Evolutionary conservation across 2,113 vertebrate genomes (phyloP).

Genomic region (Arenaria interpres): DNA sequence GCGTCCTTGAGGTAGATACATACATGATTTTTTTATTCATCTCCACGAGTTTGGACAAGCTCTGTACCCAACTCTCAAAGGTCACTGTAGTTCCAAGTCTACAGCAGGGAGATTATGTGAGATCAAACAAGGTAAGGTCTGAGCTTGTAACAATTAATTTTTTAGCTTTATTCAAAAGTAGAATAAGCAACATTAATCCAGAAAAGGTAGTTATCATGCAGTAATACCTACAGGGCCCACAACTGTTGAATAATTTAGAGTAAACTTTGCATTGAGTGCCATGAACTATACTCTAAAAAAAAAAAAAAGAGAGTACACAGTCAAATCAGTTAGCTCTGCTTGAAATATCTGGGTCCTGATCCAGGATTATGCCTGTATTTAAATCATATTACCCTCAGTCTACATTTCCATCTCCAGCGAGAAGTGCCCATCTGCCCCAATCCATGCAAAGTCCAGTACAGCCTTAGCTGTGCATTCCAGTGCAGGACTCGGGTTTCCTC

Average conservation of each 20-base stretch:
- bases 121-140: constrained; percentile 39
- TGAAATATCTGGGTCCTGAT: not conserved
- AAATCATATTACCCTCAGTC: not conserved
- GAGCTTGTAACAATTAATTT: constrained; percentile 58
- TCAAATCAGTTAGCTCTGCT: constrained; percentile 1
- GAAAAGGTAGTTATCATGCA: constrained; percentile 17
- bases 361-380: not conserved
- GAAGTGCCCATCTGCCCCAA: constrained; percentile 7
- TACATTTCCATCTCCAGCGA: not conserved
- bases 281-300: not conserved
- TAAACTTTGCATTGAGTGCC: not conserved
- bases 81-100: not conserved
- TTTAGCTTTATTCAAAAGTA: constrained; percentile 36
- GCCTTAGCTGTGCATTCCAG: constrained; percentile 23
- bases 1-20: constrained; percentile 32
- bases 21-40: constrained; percentile 44
- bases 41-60: not conserved
- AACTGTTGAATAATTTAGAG: constrained; percentile 41
- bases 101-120: not conserved
- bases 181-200: constrained; percentile 35
- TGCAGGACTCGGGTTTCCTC: constrained; percentile 19
- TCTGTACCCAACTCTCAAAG: not conserved
- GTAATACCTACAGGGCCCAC: constrained; percentile 10
- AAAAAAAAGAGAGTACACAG: not conserved
- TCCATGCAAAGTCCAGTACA: not conserved